Evolutionary conservation across 2,113 vertebrate genomes (phyloP), one percentile per base, ranked within the genome.

Genomic region (Neodontobutis hainanensis): DNA sequence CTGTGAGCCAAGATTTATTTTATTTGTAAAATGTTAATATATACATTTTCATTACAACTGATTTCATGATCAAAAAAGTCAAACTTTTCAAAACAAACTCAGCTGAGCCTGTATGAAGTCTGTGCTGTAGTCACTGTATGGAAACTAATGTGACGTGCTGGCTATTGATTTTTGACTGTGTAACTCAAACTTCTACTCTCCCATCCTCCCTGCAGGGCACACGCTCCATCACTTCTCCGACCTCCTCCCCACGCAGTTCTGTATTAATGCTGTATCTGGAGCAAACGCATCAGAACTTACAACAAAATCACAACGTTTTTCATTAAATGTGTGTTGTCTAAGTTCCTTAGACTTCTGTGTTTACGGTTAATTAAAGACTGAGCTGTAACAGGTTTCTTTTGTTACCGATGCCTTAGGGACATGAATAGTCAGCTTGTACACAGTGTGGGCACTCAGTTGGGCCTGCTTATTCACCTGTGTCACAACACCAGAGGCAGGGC

Each of bases 121-220:
- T 46, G 34, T 40, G 27, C 70, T 73, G 50, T 75, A 67, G 35
- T 70, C 64, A 65, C 64, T 48, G 64, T 68, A 48, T 61, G 88
- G 81, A 79, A 83, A 86, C 83, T 61, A 80, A 53, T 38, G 56
- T 84, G 81, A 84, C 43, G 56, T 62, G 69, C 44, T 51, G 11
- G 42, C 70, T 66, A 90, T 88, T 80, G 86, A 87, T 83, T 85
- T 59, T 27, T 70, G 61, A 35, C 16, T 27, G 16, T 68, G 75
- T 57, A 80, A 80, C 61, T 73, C 81, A 68, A 78, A 81, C 77
- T 68, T 6, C 45, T 49, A 15, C 61, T 73, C 51, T 38, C 60
- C 46, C 45, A 75, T 51, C 55, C 15, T 32, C 19, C 55, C 88
- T 68, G 68, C 71, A 78, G 86, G 73, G 53, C 56, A 53, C 8